Evolutionary conservation across 2,888 invertebrate genomes (phyloP), one percentile per base, ranked within the genome.

Genomic region (Prionchulus punctatus): DNA sequence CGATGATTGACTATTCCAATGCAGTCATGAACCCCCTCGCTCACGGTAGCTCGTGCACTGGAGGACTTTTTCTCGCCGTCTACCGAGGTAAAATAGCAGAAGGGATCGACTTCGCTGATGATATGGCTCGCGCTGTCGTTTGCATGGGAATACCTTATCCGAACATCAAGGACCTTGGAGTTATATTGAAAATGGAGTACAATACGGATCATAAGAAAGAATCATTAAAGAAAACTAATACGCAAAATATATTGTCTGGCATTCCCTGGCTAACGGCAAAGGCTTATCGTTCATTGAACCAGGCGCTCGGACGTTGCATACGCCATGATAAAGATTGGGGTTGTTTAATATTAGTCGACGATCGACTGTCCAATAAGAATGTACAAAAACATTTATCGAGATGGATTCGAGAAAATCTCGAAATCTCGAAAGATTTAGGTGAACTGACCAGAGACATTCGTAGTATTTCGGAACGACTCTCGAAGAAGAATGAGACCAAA

Each of bases 71-170:
- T 62, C 75, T 86, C 58, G 86, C 84, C 1, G 84, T 86, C 58
- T 85, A 81, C 70, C 77, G 86, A 56, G 55, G 55, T 2, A 84
- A 85, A 73, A 81, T 85, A 1, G 84, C 85, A 1, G 86, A 86
- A 70, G 86, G 86, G 0, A 78, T 85, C 70, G 85, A 86, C 72
- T 86, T 86, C 72, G 79, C 81, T 49, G 84, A 86, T 66, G 79
- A 84, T 59, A 81, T 82, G 70, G 85, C 86, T 0, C 75, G 86
- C 55, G 83, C 82, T 53, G 85, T 86, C 1, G 76, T 86, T 57
- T 72, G 76, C 3, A 72, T 85, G 56, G 84, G 85, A 12, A 82
- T 85, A 55, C 85, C 85, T 0, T 85, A 78, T 66, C 82, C 82
- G 0, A 82, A 80, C 65, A 71, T 78, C 12, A 79, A 73, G 60